phyloP scores from a whole-genome alignment of 2,888 invertebrate genomes.

The Machimus rusticus region DNA sequence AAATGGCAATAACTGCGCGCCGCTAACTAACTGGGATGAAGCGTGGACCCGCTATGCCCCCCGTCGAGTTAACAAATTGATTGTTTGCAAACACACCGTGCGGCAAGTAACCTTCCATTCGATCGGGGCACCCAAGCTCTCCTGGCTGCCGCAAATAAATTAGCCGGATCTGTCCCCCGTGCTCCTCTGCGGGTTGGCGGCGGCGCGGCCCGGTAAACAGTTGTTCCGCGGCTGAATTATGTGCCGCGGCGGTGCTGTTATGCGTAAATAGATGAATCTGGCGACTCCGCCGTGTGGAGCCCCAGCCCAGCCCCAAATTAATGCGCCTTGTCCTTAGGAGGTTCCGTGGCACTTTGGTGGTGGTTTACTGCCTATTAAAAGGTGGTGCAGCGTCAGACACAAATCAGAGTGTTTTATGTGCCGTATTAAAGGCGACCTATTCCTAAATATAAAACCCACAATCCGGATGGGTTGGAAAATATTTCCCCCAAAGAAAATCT shows the following conservation, averaged over 20 bases:
- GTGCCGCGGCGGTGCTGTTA: neutral
- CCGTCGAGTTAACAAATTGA: constrained; percentile 31
- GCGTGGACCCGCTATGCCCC: neutral
- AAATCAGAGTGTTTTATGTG: constrained; percentile 30
- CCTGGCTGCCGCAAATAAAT: constrained; percentile 7
- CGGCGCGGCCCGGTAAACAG: neutral
- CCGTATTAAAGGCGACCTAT: neutral
- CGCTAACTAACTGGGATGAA: neutral
- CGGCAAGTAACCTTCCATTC: neutral
- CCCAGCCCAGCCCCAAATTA: neutral
- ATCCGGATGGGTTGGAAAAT: neutral
- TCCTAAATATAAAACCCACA: neutral
- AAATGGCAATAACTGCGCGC: neutral
- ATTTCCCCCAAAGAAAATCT: neutral
- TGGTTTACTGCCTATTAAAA: constrained; percentile 25
- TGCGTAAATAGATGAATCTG: constrained; percentile 27
- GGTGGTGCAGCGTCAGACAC: constrained; percentile 14
- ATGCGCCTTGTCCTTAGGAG: neutral
- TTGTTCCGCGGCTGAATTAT: neutral
- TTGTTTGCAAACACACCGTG: constrained; percentile 27
- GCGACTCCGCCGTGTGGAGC: neutral
- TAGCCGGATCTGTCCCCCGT: neutral
- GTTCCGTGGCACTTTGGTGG: neutral
- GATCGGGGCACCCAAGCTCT: neutral
- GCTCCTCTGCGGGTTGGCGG: neutral